Base-by-base conservation (phyloP, 2,797 vertebrate species). In the Poeciliopsis infans region DNA sequence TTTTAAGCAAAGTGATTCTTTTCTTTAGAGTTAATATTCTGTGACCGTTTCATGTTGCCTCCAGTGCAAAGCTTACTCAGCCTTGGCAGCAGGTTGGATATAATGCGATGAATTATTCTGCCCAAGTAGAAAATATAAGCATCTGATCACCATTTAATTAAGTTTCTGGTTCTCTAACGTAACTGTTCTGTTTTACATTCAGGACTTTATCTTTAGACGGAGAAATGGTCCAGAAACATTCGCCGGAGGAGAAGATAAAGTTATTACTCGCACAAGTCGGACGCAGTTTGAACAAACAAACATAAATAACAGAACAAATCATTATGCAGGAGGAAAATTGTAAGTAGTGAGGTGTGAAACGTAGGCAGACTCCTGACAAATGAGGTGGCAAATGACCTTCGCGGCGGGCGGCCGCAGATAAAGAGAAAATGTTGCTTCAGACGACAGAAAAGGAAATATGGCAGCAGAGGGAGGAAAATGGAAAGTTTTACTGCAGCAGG, bases 351-450 rank as follows among this genome's bases (percentile, higher is more conserved):
- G 36, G 72, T 69, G 66, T 68, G 83, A 79, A 81, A 77, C 1
- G 10, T n/a, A 25, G 59, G 78, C 68, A 51, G 76, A 78, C 53
- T 43, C 70, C 36, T 76, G 82, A 85, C 64, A 78, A 83, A 85
- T 72, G 74, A 81, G 81, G 61, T 59, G 74, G 36, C 53, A 61
- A 84, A 80, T 28, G 80, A 84, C 87, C 89, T 88, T 86, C 83
- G 68, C 74, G 46, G 83, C 72, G 10, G 82, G 76, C 3, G 39
- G 75, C 59, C n/a, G 68, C 46, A 23, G 25, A 64, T 71, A 43
- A 15, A 0, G 25, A 70, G 79, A 18, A 76, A 72, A 72, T 5
- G 45, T 74, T 55, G 1, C 47, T 55, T 53, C 18, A 46, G 76
- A 68, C 20, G 79, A 75, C 47, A 41, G 66, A 33, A 41, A 6